Evolutionary conservation across 1,140 invertebrate genomes (phyloP).

Genomic region (Drosophila punjabiensis): DNA sequence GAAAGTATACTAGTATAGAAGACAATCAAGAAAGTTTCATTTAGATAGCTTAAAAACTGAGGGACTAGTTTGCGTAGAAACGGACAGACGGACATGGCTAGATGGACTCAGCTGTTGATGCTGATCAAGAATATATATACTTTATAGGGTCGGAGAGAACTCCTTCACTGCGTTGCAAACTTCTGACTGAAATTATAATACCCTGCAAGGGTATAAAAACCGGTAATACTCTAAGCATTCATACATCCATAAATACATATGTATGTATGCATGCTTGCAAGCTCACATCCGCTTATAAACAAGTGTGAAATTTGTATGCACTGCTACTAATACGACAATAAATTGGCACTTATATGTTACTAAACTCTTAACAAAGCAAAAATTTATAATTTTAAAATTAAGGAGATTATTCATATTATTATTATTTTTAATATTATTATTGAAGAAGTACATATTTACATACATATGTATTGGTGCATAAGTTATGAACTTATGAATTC

Average conservation of each 20-base stretch:
- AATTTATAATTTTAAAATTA: background rate
- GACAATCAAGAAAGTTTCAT: too few species aligned
- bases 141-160: too few species aligned
- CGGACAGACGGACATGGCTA: too few species aligned
- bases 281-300: slow-evolving; percentile 7
- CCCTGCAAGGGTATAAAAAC: too few species aligned
- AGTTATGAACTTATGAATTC: background rate
- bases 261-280: background rate
- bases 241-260: background rate
- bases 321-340: background rate
- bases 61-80: too few species aligned
- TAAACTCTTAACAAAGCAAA: background rate
- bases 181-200: too few species aligned
- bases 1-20: too few species aligned
- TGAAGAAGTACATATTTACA: background rate
- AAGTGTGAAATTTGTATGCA: slow-evolving; percentile 2
- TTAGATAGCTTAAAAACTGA: too few species aligned
- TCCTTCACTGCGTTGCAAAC: too few species aligned
- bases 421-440: background rate
- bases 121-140: too few species aligned
- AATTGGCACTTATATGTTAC: background rate
- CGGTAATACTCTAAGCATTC: background rate
- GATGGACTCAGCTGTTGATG: too few species aligned
- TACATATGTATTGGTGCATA: background rate
- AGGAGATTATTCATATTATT: too few species aligned